Base-by-base conservation (phyloP, 2,888 invertebrate species). In the Boloria euphrosyne region DNA sequence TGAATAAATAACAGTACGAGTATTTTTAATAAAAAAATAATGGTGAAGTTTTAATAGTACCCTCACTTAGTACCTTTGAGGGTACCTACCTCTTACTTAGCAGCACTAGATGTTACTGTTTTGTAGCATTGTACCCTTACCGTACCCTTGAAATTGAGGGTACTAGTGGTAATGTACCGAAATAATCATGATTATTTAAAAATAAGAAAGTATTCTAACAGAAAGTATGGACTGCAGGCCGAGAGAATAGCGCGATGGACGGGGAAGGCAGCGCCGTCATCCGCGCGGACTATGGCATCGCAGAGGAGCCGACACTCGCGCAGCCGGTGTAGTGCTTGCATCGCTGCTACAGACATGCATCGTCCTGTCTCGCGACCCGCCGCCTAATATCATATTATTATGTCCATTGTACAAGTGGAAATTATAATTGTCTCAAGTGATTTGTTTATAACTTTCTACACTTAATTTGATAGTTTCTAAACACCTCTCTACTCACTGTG, bases 211-310 rank as follows among this genome's bases (percentile, higher is more conserved):
- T 54, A 50, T 65, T 80, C 86, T 85, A 91, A 97, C 97, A 96
- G 94, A 90, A 98, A 98, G 90, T 98, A 98, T 50, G 96, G 95
- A 81, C 98, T 98, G 90, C 97, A 97, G 65, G 97, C 96, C 69
- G 96, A 96, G 77, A 97, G 93, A 75, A 97, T 96, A 67, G 96
- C 95, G 71, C 97, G 94, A 87, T 98, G 98, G 62, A 98, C 96
- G 49, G 96, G 96, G 81, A 97, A 97, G 71, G 94, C 93, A 62
- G 95, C 94, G 68, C 96, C 96, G 83, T 97, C 97, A 76, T 96
- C 96, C 65, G 97, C 94, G 72, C 96, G 93, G 75, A 97, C 94
- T 49, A 95, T 94, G 5, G 97, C 98, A 87, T 98, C 98, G 86
- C 97, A 97, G 52, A 98, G 94, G 77, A 97, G 94, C 81, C 96